These are phyloP conservation scores for Rapana venosa DNA, from an alignment of 2,888 invertebrate genomes.

Conservation along the genomic window DNA sequence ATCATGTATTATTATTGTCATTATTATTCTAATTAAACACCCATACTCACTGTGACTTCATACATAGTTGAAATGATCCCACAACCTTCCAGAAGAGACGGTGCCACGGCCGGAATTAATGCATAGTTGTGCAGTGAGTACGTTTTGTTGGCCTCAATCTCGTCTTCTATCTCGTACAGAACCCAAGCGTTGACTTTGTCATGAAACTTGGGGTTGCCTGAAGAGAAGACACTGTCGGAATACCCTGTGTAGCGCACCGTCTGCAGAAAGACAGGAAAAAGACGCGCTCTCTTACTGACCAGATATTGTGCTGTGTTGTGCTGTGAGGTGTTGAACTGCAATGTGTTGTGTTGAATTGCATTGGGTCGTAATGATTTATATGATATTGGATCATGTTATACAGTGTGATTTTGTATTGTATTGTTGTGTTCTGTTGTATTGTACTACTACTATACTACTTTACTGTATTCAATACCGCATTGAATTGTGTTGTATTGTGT, in stretches of 20 bases:
- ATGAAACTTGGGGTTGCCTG: conserved; percentile 52
- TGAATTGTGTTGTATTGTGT: no score
- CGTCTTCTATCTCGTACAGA: conserved; percentile 48
- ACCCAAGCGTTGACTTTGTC: conserved; percentile 51
- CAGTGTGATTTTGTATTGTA: no score
- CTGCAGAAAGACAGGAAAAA: conserved; percentile 28
- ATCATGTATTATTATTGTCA: background rate
- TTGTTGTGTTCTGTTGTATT: no score
- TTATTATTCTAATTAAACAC: no score
- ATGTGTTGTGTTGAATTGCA: no score
- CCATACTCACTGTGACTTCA: conserved; percentile 47
- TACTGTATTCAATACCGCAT: no score
- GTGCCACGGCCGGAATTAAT: conserved; percentile 50
- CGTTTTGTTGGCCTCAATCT: conserved; percentile 43
- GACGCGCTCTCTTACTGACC: background rate
- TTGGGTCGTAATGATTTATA: no score
- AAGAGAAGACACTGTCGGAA: conserved; percentile 50
- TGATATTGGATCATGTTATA: no score
- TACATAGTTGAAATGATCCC: conserved; percentile 51
- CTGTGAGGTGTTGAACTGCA: no score
- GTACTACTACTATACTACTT: no score
- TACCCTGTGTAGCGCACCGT: conserved; percentile 52
- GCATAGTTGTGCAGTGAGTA: conserved; percentile 41
- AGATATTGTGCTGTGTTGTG: no score
- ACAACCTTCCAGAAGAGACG: conserved; percentile 51